Evolutionary conservation across 2,113 vertebrate genomes (phyloP).

Genomic region (Nyctibius bracteatus): DNA sequence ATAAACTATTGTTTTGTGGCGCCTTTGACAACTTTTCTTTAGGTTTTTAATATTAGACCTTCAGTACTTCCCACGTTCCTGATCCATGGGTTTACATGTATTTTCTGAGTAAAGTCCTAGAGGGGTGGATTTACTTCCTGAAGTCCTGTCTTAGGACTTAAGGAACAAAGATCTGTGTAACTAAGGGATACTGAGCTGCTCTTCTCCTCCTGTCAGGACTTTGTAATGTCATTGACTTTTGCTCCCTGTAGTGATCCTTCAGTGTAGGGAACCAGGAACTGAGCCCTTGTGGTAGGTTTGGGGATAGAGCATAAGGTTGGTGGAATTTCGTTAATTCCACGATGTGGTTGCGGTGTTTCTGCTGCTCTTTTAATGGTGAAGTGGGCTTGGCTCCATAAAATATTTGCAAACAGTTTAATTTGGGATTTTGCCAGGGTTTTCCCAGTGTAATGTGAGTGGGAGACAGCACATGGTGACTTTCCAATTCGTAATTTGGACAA

Average conservation of each 20-base stretch:
- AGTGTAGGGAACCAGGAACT: neutral
- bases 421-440: slow-evolving; percentile 44
- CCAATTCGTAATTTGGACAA: neutral
- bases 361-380: neutral
- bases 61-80: neutral
- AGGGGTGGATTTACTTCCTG: neutral
- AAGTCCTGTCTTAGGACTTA: neutral
- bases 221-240: neutral
- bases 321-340: neutral
- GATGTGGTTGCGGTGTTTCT: neutral
- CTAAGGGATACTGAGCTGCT: neutral
- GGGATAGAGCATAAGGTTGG: neutral
- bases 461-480: slow-evolving; percentile 9
- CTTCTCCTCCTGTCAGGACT: neutral
- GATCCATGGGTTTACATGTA: neutral
- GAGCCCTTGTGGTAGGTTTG: neutral
- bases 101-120: neutral
- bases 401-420: slow-evolving; percentile 8
- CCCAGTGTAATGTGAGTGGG: neutral
- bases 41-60: neutral
- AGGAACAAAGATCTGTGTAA: neutral
- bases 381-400: neutral
- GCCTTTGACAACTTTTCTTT: neutral
- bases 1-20: neutral
- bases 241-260: neutral